Percentiles rank a stretch among this genome's conserved stretches.
Conservation (phyloP, 2,113 vertebrate species). For the Vulpes ferrilata region DNA sequence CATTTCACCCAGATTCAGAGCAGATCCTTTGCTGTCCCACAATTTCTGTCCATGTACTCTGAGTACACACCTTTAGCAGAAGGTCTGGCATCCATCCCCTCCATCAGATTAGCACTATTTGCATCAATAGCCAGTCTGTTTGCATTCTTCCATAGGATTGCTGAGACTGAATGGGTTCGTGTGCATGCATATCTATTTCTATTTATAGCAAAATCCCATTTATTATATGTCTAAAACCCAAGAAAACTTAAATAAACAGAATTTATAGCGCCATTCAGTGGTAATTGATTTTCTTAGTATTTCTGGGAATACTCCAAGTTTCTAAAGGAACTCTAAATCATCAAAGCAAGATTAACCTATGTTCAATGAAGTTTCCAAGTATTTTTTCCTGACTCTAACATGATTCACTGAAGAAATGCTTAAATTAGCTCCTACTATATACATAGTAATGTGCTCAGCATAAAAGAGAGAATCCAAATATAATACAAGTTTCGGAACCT, state of each 20-base stretch:
- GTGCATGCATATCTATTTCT: conserved; percentile 9
- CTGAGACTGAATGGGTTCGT: background rate
- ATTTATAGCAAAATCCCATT: conserved; percentile 64
- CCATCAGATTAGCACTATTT: background rate
- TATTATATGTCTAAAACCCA: conserved; percentile 61
- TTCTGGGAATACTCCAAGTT: conserved; percentile 70
- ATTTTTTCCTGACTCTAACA: conserved; percentile 51
- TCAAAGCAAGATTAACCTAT: conserved; percentile 71
- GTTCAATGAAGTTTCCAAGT: conserved; percentile 67
- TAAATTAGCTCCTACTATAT: conserved; percentile 70
- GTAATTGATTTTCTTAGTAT: conserved; percentile 78
- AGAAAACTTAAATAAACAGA: conserved; percentile 77
- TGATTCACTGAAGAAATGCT: conserved; percentile 69
- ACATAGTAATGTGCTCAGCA: background rate
- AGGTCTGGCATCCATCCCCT: background rate
- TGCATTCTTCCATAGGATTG: background rate
- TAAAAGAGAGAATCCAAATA: conserved; percentile 47
- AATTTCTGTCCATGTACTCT: background rate
- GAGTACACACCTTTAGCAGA: background rate
- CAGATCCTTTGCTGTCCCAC: background rate
- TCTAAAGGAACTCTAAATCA: conserved; percentile 69
- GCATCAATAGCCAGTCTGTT: background rate
- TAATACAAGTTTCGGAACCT: conserved; percentile 34
- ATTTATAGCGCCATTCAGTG: conserved; percentile 66
- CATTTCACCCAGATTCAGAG: background rate